Base-by-base conservation (phyloP, 2,888 invertebrate species). In the Trisateles emortualis region DNA sequence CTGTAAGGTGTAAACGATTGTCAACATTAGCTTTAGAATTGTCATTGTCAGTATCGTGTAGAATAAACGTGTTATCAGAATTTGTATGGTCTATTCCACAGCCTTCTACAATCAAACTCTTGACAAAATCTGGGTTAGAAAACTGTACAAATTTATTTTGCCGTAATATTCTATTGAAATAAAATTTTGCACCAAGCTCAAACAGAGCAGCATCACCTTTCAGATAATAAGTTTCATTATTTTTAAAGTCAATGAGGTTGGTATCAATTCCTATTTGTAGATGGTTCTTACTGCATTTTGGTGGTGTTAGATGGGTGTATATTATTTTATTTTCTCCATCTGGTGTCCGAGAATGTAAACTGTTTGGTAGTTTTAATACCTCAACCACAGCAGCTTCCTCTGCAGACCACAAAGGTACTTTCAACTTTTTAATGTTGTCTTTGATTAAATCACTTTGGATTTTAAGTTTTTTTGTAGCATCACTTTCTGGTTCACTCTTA, bases 91-190 rank as follows among this genome's bases (percentile, higher is more conserved):
- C 90, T 26, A 87, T 76, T 1, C 95, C 95, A 71, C 95, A 94
- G 41, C 96, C 97, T 88, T 98, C 97, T 4, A 96, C 88, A 2
- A 97, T 88, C 1, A 96, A 86, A 76, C 96, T 96, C 49, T 96
- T 95, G 3, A 94, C 94, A 87, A 97, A 97, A 86, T 97, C 97
- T 0, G 97, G 94, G 81, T 96, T 97, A 0, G 95, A 95, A 70
- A 96, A 95, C 73, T 95, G 95, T 0, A 93, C 79, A 76, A 94
- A 96, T n/a, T 93, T 86, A 9, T 86, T 81, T 0, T 93, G 83
- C 16, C 88, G 84, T 10, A 93, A 72, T 9, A 84, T 67, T 2
- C 86, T 78, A 46, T 81, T 90, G 52, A 94, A 92, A 72, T 93
- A 93, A 81, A 94, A 93, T 67, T 94, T 87, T 10, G 94, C 81